Evolutionary conservation across 2,797 vertebrate species (phyloP).

Genomic region (Malacoctenus gilli): DNA sequence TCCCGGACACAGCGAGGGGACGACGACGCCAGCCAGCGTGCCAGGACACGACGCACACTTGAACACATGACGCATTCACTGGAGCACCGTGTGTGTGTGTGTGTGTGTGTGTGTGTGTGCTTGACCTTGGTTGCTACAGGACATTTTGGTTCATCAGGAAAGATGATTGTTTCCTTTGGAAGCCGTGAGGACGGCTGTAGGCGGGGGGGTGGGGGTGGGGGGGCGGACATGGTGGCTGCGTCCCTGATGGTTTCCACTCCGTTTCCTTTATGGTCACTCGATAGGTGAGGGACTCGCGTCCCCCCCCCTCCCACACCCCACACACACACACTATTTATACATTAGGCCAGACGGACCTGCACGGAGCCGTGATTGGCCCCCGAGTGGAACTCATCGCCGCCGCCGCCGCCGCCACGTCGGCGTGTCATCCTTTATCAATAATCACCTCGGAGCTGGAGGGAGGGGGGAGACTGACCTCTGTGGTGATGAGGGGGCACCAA

Average conservation of each 20-base stretch:
- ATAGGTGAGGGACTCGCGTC: slow-evolving; percentile 71
- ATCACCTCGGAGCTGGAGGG: slow-evolving; percentile 76
- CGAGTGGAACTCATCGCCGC: slow-evolving; percentile 65
- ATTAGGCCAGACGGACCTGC: slow-evolving; percentile 66
- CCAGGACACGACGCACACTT: slow-evolving; percentile 58
- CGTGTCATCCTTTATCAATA: slow-evolving; percentile 81
- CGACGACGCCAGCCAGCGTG: slow-evolving; percentile 10
- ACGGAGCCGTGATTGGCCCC: slow-evolving; percentile 65
- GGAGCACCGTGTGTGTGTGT: slow-evolving; percentile 4
- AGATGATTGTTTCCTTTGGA: slow-evolving; percentile 80
- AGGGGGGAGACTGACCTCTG: slow-evolving; percentile 73
- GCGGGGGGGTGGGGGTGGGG: no score
- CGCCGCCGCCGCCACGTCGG: slow-evolving; percentile 60
- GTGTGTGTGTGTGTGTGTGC: slow-evolving; percentile 16
- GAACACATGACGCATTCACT: slow-evolving; percentile 64
- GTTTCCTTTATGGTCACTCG: slow-evolving; percentile 77
- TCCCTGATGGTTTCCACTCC: slow-evolving; percentile 79
- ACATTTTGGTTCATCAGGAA: slow-evolving; percentile 76
- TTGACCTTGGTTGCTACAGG: slow-evolving; percentile 74
- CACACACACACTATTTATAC: slow-evolving; percentile 78
- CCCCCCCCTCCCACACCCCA: no score
- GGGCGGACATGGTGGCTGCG: slow-evolving; percentile 75
- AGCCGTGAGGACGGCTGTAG: slow-evolving; percentile 71
- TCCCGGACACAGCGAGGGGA: slow-evolving; percentile 25
- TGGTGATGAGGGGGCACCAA: slow-evolving; percentile 61